These are phyloP conservation scores for Noturus placidus DNA, from an alignment of 2,113 vertebrate species.

Conservation along the genomic window DNA sequence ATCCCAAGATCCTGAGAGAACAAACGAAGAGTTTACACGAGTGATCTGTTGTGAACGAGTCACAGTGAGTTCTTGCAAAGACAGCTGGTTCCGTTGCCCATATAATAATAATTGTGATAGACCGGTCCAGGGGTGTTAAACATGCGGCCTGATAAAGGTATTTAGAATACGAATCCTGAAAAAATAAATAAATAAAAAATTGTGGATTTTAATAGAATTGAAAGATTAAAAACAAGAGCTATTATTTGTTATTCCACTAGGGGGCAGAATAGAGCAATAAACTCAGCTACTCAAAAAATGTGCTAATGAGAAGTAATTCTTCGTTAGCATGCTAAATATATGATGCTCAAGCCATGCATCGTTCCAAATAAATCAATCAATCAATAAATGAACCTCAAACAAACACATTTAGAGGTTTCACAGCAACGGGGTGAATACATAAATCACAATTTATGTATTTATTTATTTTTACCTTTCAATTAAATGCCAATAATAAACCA, in stretches of 20 bases:
- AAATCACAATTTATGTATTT: not conserved
- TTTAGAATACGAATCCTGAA: not conserved
- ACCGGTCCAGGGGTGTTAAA: not conserved
- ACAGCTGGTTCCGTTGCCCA: not conserved
- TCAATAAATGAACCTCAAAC: not conserved
- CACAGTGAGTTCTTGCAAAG: not conserved
- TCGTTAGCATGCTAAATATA: not conserved
- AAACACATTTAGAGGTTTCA: not conserved
- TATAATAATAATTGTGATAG: not conserved
- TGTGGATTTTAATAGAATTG: not conserved
- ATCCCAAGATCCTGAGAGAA: constrained; percentile 70
- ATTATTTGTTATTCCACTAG: not conserved
- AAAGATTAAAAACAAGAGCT: not conserved
- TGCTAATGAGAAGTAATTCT: not conserved
- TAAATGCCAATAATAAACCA: not conserved
- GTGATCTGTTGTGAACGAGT: too few species aligned
- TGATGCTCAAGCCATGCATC: not conserved
- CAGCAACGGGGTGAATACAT: not conserved
- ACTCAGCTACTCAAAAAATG: not conserved
- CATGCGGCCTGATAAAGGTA: not conserved
- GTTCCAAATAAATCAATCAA: not conserved
- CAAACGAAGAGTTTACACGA: not conserved
- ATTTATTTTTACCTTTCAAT: not conserved
- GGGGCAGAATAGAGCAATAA: not conserved
- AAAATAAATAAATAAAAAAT: too few species aligned